Evolutionary conservation across 2,888 invertebrate species (phyloP).

Genomic region (Archips xylosteana): DNA sequence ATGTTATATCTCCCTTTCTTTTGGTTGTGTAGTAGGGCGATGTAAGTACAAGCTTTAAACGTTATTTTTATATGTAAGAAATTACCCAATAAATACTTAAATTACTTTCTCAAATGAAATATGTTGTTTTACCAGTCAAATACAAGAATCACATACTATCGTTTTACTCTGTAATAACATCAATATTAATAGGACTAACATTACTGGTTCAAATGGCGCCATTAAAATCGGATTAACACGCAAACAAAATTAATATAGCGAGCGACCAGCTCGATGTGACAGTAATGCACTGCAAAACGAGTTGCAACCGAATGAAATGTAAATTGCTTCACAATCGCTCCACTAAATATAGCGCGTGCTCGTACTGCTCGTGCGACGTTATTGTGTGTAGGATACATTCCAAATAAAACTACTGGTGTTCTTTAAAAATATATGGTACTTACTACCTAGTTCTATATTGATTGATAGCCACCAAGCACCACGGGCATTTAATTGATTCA

Average conservation of each 20-base stretch:
- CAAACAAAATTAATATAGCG: constrained; percentile 7
- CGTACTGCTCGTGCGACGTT: constrained; percentile 55
- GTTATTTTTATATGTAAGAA: too few relatives aligned
- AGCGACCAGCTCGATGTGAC: constrained; percentile 10
- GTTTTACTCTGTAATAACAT: not conserved
- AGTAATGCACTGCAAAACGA: constrained; percentile 30
- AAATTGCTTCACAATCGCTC: constrained; percentile 51
- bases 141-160: not conserved
- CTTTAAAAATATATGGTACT: too few relatives aligned
- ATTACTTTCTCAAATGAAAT: not conserved
- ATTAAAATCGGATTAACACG: constrained; percentile 31
- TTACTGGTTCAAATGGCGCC: constrained; percentile 9
- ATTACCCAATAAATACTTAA: not conserved
- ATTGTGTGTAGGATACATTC: constrained; percentile 47
- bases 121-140: not conserved
- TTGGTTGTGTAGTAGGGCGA: too few relatives aligned
- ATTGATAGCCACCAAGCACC: too few relatives aligned
- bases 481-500: too few relatives aligned
- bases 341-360: constrained; percentile 62
- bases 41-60: too few relatives aligned
- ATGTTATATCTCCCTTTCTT: too few relatives aligned
- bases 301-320: constrained; percentile 32
- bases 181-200: not conserved
- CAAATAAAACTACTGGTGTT: not conserved
- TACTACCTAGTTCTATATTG: too few relatives aligned